Evolutionary conservation across 2,888 invertebrate species (phyloP).

Genomic region (Eristalis arbustorum): DNA sequence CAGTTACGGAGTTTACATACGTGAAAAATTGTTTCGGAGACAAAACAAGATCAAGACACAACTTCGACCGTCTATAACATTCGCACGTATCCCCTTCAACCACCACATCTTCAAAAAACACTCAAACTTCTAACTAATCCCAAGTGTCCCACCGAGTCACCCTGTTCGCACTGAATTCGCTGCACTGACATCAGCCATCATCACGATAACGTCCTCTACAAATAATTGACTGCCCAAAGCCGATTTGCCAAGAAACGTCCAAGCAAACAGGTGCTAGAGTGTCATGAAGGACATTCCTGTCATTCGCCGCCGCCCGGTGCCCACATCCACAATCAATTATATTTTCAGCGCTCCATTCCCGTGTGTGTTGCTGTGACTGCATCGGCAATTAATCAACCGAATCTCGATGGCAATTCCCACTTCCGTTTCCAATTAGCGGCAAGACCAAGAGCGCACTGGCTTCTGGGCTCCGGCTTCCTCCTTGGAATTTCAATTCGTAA

Average conservation of each 20-base stretch:
- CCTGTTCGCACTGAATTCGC: background rate
- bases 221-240: slow-evolving; percentile 19
- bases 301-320: background rate
- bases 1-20: too few species aligned
- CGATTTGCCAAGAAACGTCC: background rate
- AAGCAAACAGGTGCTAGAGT: slow-evolving; percentile 32
- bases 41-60: too few species aligned
- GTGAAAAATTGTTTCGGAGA: too few species aligned
- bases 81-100: too few species aligned
- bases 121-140: background rate
- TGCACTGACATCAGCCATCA: background rate
- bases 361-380: background rate
- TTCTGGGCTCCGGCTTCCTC: background rate
- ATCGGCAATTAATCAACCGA: slow-evolving; percentile 45
- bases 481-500: slow-evolving; percentile 62
- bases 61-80: too few species aligned
- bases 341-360: background rate
- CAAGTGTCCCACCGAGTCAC: background rate
- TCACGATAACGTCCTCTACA: background rate
- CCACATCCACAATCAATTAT: background rate
- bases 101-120: background rate
- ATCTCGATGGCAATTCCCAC: slow-evolving; percentile 39
- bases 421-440: slow-evolving; percentile 67
- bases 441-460: background rate
- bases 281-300: slow-evolving; percentile 21